Evolutionary conservation across 2,888 invertebrate species (phyloP).

Genomic region (Lypha dubia): DNA sequence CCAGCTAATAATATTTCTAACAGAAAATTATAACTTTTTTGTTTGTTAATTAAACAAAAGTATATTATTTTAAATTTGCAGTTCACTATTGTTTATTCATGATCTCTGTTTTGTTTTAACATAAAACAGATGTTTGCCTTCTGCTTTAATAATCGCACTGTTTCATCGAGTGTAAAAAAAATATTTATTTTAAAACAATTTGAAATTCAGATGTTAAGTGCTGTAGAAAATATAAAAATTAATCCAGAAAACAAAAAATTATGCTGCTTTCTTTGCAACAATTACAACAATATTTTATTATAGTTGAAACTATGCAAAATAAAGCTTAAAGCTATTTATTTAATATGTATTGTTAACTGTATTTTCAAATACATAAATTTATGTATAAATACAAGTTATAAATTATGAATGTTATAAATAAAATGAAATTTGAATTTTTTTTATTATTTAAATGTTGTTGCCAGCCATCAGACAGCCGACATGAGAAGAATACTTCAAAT

Average conservation of each 20-base stretch:
- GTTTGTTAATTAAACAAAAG: constrained; percentile 5
- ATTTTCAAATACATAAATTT: neutral
- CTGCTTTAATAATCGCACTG: constrained; percentile 20
- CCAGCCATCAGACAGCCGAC: too few relatives aligned
- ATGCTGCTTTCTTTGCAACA: constrained; percentile 19
- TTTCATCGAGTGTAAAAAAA: constrained; percentile 25
- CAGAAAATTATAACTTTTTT: too few relatives aligned
- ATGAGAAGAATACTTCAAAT: too few relatives aligned
- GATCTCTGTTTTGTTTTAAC: constrained; percentile 27
- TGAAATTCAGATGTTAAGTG: constrained; percentile 45
- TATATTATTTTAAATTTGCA: constrained; percentile 40
- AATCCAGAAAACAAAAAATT: constrained; percentile 4
- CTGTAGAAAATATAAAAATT: constrained; percentile 16
- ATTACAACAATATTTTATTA: neutral
- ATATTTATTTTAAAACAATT: constrained; percentile 46
- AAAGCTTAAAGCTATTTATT: constrained; percentile 2
- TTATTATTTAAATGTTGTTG: too few relatives aligned
- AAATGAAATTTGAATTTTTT: neutral
- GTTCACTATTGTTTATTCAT: constrained; percentile 45
- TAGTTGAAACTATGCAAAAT: constrained; percentile 6
- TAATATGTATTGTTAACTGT: neutral
- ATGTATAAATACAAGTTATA: neutral
- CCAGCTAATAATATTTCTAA: too few relatives aligned
- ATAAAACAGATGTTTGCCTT: constrained; percentile 69
- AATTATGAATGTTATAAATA: neutral